A percentile compares a stretch with the other conserved stretches of the same genome.
These are phyloP conservation scores for Caenorhabditis remanei DNA, from an alignment of 1,140 invertebrate genomes.

Conservation along the genomic window DNA sequence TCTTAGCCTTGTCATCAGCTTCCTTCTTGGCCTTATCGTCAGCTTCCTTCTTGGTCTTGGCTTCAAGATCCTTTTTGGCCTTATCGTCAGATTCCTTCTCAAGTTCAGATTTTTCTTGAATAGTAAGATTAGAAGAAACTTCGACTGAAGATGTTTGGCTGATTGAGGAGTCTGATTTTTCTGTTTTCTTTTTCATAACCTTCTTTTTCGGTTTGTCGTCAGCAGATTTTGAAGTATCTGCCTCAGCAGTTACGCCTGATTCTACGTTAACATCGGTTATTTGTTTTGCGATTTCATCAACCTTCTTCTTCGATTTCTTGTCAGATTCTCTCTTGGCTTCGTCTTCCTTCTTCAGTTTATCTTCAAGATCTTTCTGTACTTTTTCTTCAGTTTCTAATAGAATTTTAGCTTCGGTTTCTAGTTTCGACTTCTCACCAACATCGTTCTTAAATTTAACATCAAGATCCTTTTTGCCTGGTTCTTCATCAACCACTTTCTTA, in stretches of 20 bases:
- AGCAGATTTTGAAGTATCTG: background rate
- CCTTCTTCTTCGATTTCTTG: background rate
- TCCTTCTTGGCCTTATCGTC: slow-evolving; percentile 52
- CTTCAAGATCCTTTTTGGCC: slow-evolving; percentile 30
- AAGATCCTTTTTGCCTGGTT: slow-evolving; percentile 37
- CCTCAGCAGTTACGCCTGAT: no score
- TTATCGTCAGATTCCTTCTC: no score
- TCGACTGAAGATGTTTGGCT: background rate
- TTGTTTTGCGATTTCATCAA: background rate
- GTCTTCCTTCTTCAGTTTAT: background rate
- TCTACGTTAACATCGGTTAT: no score
- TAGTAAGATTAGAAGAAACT: background rate
- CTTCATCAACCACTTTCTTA: no score
- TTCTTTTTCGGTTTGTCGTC: slow-evolving; percentile 43
- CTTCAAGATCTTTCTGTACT: background rate
- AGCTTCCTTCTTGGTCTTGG: slow-evolving; percentile 5
- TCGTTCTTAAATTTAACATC: slow-evolving; percentile 35
- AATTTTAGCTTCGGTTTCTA: background rate
- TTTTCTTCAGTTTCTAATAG: background rate
- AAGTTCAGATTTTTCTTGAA: background rate
- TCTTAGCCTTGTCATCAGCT: slow-evolving; percentile 48
- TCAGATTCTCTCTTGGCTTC: slow-evolving; percentile 5
- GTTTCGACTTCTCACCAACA: background rate
- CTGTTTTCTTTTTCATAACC: background rate
- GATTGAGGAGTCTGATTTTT: slow-evolving; percentile 4